These are phyloP conservation scores for Halyomorpha halys DNA, from an alignment of 1,140 invertebrate genomes.

Conservation along the genomic window DNA sequence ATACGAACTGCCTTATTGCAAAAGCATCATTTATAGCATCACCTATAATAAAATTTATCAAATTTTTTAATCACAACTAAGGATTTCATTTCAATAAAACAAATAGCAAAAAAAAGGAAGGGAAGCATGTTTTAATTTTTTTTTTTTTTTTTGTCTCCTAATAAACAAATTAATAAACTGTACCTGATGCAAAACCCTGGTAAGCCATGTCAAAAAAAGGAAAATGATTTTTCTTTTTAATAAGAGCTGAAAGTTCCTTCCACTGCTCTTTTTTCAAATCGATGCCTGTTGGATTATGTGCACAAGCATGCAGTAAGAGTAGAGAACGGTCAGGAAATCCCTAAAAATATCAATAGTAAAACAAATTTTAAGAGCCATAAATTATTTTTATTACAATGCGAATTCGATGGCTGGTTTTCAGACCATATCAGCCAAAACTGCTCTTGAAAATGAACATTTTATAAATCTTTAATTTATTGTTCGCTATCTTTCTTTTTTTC, in stretches of 20 bases:
- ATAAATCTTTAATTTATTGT: too few species aligned
- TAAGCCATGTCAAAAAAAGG: slow-evolving; percentile 99
- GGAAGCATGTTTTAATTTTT: background rate
- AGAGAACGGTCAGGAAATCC: slow-evolving; percentile 90
- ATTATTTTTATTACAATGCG: too few species aligned
- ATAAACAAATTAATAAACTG: slow-evolving; percentile 41
- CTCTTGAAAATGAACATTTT: too few species aligned
- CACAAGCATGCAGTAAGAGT: slow-evolving; percentile 93
- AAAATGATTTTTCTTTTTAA: slow-evolving; percentile 77
- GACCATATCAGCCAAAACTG: too few species aligned
- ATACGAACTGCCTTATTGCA: slow-evolving; percentile 82
- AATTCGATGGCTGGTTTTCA: too few species aligned
- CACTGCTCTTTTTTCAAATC: slow-evolving; percentile 90
- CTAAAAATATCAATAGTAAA: slow-evolving; percentile 41
- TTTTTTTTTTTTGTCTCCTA: background rate
- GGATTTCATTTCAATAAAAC: background rate
- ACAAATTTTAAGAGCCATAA: too few species aligned
- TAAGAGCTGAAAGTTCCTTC: slow-evolving; percentile 65
- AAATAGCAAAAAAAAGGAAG: background rate
- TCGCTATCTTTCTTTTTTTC: too few species aligned
- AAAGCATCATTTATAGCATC: slow-evolving; percentile 79
- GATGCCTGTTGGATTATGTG: slow-evolving; percentile 98
- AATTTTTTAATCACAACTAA: background rate
- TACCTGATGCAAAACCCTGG: slow-evolving; percentile 89
- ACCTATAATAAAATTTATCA: slow-evolving; percentile 45